Conservation (phyloP, 2,797 vertebrate species). For the Rhynchotus rufescens region DNA sequence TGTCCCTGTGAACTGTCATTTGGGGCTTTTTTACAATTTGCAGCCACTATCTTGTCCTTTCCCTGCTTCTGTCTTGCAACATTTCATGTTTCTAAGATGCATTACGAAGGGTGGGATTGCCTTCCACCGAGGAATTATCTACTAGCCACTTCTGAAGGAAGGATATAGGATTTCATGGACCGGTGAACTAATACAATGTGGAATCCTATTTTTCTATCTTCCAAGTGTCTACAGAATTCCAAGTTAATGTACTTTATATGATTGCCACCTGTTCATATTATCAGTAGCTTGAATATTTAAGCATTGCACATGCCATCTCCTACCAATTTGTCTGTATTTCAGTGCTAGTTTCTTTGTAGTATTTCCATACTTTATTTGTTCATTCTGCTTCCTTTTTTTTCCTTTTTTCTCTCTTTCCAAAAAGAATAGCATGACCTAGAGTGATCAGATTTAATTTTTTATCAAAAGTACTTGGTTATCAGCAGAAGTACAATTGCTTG, state of each 20-base stretch:
- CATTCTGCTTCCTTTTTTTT: background rate
- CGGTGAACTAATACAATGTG: slow-evolving; percentile 36
- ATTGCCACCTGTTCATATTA: slow-evolving; percentile 66
- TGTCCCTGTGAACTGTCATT: background rate
- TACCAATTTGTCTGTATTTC: slow-evolving; percentile 15
- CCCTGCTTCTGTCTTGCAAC: background rate
- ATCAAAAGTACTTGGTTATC: background rate
- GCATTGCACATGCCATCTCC: slow-evolving; percentile 49
- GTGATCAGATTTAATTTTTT: background rate
- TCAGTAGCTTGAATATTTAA: slow-evolving; percentile 64
- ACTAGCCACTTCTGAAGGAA: slow-evolving; percentile 32
- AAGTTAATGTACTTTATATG: slow-evolving; percentile 62
- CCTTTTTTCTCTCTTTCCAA: background rate
- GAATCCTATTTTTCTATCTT: slow-evolving; percentile 67
- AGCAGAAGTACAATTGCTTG: slow-evolving; percentile 52
- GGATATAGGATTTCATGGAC: slow-evolving; percentile 58
- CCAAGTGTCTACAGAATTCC: slow-evolving; percentile 56
- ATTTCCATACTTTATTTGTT: background rate
- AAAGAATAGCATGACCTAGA: background rate
- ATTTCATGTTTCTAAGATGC: background rate
- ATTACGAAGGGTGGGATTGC: background rate
- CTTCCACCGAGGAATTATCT: slow-evolving; percentile 43
- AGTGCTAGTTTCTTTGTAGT: background rate
- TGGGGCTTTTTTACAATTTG: background rate
- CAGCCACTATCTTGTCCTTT: background rate